Percentiles rank a stretch among this genome's conserved stretches.
These are phyloP conservation scores for Ctenopoma kingsleyae DNA, from an alignment of 2,797 vertebrate species.

Conservation along the genomic window DNA sequence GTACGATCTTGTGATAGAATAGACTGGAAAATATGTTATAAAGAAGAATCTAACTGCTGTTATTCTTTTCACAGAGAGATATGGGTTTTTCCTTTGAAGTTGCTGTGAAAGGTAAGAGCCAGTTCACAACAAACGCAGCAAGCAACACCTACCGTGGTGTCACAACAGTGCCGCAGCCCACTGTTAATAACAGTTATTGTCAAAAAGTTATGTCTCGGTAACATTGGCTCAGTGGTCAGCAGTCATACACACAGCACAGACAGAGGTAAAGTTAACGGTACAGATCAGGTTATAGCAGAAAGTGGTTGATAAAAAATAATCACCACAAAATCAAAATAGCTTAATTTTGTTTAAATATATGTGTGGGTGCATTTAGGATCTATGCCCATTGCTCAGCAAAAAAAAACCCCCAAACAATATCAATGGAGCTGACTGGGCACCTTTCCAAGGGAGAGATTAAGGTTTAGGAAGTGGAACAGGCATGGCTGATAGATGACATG, in stretches of 20 bases:
- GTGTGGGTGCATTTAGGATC: conserved; percentile 26
- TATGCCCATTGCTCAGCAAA: conserved; percentile 44
- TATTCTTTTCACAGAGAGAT: conserved; percentile 48
- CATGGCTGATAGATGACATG: conserved; percentile 80
- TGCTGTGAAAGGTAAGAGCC: conserved; percentile 52
- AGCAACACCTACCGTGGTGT: not conserved
- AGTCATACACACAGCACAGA: not conserved
- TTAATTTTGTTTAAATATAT: not conserved
- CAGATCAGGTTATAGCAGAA: conserved; percentile 39
- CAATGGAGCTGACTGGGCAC: conserved; percentile 60
- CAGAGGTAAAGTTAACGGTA: not conserved
- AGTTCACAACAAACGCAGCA: conserved; percentile 17
- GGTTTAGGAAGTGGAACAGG: conserved; percentile 81
- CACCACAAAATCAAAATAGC: no score
- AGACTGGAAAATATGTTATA: not conserved
- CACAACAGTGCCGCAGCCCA: not conserved
- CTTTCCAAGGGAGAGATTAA: conserved; percentile 75
- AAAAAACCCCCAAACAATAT: conserved; percentile 37
- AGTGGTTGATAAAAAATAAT: conserved; percentile 12
- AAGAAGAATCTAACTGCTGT: conserved; percentile 10
- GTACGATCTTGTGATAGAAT: not conserved
- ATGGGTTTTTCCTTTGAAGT: not conserved
- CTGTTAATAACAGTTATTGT: conserved; percentile 3
- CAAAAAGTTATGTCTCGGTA: not conserved
- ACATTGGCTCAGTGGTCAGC: not conserved